phyloP scores from a whole-genome alignment of 2,113 vertebrate genomes.

The Seriola aureovittata region DNA sequence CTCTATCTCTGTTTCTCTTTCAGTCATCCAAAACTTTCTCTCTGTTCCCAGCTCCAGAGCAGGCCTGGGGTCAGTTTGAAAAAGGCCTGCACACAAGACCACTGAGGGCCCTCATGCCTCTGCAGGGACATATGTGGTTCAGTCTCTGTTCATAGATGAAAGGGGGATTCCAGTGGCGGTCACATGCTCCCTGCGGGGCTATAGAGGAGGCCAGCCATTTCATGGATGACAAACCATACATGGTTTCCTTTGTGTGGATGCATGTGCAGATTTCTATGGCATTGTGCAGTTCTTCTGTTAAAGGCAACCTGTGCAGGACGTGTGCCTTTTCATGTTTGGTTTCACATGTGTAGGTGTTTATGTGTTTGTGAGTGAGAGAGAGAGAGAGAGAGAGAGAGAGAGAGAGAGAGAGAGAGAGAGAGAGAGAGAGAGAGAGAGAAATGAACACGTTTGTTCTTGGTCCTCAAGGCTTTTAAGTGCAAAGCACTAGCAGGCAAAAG shows the following conservation, averaged over 20 bases:
- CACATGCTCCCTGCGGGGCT: constrained; percentile 74
- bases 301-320: constrained; percentile 7
- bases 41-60: constrained; percentile 4
- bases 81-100: constrained; percentile 19
- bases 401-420: constrained; percentile 15
- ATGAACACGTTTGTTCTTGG: background rate
- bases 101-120: constrained; percentile 30
- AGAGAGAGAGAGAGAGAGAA: constrained; percentile 7
- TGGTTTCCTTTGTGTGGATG: constrained; percentile 64
- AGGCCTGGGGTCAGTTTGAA: constrained; percentile 15
- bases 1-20: background rate
- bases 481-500: background rate
- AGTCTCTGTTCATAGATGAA: constrained; percentile 56
- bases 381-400: constrained; percentile 4
- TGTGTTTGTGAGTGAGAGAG: constrained; percentile 11
- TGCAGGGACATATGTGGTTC: constrained; percentile 46
- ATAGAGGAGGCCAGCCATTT: constrained; percentile 53
- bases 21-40: background rate
- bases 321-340: constrained; percentile 37
- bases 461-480: constrained; percentile 20
- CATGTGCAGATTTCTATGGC: constrained; percentile 47
- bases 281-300: constrained; percentile 45
- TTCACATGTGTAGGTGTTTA: constrained; percentile 18
- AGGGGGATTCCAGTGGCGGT: constrained; percentile 72
- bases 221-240: constrained; percentile 55